phyloP scores from a whole-genome alignment of 1,140 invertebrate genomes.

The Rhyacophila brunnea region DNA sequence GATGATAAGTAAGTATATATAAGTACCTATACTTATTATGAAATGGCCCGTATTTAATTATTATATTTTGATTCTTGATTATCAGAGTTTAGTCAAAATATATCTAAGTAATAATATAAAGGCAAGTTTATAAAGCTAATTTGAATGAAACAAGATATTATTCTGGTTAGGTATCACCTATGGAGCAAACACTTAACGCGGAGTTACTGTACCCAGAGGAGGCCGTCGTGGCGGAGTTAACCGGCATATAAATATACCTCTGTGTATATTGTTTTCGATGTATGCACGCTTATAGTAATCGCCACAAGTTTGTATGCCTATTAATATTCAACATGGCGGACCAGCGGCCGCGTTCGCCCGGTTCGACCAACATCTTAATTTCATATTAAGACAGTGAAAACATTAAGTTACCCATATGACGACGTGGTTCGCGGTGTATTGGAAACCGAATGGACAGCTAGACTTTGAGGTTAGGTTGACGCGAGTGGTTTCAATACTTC shows the following conservation, averaged over 20 bases:
- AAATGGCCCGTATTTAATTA: too few relatives aligned
- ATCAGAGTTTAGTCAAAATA: too few relatives aligned
- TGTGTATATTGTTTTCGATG: constrained; percentile 21
- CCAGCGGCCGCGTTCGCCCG: constrained; percentile 23
- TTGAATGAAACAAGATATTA: too few relatives aligned
- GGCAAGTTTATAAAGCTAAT: too few relatives aligned
- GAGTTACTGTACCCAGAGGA: constrained; percentile 8
- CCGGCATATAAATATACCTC: constrained; percentile 20
- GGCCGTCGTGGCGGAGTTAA: constrained; percentile 10
- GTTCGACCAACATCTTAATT: constrained; percentile 32
- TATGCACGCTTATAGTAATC: constrained; percentile 31
- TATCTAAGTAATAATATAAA: too few relatives aligned
- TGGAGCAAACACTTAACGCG: neutral
- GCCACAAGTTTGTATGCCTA: constrained; percentile 35
- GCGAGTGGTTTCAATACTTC: too few relatives aligned
- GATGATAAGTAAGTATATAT: too few relatives aligned
- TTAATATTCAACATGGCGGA: constrained; percentile 37
- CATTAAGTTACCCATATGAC: constrained; percentile 18
- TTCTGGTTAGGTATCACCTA: too few relatives aligned
- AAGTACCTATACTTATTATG: too few relatives aligned
- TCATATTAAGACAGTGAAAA: constrained; percentile 32
- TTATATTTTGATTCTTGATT: too few relatives aligned
- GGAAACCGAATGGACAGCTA: too few relatives aligned
- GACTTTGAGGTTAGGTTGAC: too few relatives aligned
- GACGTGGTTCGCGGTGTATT: constrained; percentile 1